Base-by-base conservation (phyloP, 2,797 vertebrate genomes). In the Pipistrellus pygmaeus region DNA sequence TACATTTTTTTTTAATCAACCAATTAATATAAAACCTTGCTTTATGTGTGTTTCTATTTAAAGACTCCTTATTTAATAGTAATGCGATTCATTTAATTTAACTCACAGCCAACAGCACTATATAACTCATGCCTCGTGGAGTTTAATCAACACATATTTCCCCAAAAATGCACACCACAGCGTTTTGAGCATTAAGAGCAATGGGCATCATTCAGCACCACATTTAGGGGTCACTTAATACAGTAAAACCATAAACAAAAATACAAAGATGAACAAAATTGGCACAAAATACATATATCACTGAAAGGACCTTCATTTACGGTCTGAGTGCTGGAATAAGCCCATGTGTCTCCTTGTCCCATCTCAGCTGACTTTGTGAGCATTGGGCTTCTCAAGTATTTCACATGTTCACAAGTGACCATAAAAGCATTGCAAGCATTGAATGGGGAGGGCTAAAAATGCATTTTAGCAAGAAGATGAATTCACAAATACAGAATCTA, bases 31-130 rank as follows among this genome's bases (percentile, higher is more conserved):
- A 48, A 76, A 84, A 35, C 53, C 6, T 68, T 78, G 20, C 46
- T 83, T 77, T 44, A 71, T 44, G 18, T 35, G 23, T 85, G 38
- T 77, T 91, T 93, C 48, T 77, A 44, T 32, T 94, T 89, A 96
- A 83, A 89, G 41, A 55, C 5, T 30, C 5, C 12, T 75, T 66
- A 78, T 57, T 95, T 66, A 82, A 82, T n/a, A 77, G 64, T 44
- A 53, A 78, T 44, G 15, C 38, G 38, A 78, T 73, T 88, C 25
- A 62, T 81, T 91, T 82, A 10, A 41, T n/a, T 73, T 41, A 86
- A 73, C 77, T 72, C 30, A 68, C 7, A 89, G 75, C 38, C 32
- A 76, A 46, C 1, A 60, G 9, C 7, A 41, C 51, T 18, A 20
- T 21, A 23, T 18, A 81, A 73, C 23, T 69, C n/a, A 73, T 41